phyloP scores from a whole-genome alignment of 1,140 invertebrate genomes.

The Drosophila sturtevanti region DNA sequence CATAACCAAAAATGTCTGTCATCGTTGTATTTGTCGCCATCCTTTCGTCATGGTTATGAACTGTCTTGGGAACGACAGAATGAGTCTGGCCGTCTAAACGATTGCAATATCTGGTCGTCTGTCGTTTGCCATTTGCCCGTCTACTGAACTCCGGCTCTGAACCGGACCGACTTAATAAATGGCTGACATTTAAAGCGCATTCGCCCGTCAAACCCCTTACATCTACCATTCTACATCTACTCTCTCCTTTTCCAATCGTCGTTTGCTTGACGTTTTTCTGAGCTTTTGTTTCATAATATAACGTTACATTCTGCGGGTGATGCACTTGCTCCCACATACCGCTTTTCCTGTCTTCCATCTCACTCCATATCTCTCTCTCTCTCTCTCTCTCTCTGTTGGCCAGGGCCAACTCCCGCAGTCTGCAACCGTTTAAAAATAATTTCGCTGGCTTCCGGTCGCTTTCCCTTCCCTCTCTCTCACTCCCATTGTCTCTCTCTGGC shows the following conservation, averaged over 20 bases:
- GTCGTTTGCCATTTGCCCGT: constrained; percentile 59
- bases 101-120: constrained; percentile 31
- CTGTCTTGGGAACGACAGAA: constrained; percentile 1
- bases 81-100: constrained; percentile 24
- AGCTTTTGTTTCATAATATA: constrained; percentile 67
- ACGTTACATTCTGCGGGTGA: constrained; percentile 48
- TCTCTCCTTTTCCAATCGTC: constrained; percentile 7
- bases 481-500: too few relatives aligned
- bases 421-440: constrained; percentile 69
- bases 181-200: constrained; percentile 68
- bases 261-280: constrained; percentile 50
- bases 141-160: constrained; percentile 33
- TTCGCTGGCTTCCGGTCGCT: constrained; percentile 54
- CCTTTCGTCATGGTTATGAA: constrained; percentile 8
- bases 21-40: constrained; percentile 1
- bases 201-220: constrained; percentile 20
- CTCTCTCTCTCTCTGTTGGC: not conserved
- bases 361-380: too few relatives aligned
- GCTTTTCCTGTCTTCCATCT: not conserved
- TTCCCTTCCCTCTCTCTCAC: not conserved
- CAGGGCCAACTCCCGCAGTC: constrained; percentile 15
- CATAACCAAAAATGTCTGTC: constrained; percentile 8
- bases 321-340: constrained; percentile 33
- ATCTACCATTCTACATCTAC: not conserved
- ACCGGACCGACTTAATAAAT: constrained; percentile 59